A percentile compares a stretch with the other conserved stretches of the same genome.
phyloP scores from a whole-genome alignment of 2,113 vertebrate genomes.

The Bubo blakistoni region DNA sequence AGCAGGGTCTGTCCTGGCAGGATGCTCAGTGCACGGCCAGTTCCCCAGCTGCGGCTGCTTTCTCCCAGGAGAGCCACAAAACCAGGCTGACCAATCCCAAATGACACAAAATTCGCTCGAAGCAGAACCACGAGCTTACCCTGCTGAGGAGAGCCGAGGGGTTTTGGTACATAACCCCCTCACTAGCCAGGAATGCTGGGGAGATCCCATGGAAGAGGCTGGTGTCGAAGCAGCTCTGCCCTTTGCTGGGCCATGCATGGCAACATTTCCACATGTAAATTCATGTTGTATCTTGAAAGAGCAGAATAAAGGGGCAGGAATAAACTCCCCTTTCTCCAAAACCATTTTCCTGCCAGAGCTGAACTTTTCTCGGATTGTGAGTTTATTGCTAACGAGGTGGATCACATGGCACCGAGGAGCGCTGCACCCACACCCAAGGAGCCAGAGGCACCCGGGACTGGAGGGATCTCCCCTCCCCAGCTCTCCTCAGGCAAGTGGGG shows the following conservation, averaged over 20 bases:
- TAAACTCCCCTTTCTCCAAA: not conserved
- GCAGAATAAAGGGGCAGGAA: not conserved
- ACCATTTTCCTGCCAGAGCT: not conserved
- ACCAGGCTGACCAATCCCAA: not conserved
- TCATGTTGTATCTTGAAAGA: not conserved
- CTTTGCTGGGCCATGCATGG: not conserved
- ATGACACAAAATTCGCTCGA: rapidly evolving
- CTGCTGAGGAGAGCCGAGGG: not conserved
- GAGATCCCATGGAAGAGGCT: not conserved
- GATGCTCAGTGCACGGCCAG: rapidly evolving
- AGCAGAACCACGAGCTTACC: rapidly evolving
- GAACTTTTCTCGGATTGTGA: not conserved
- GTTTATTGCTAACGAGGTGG: not conserved
- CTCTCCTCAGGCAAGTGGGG: not conserved
- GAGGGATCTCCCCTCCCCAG: not conserved
- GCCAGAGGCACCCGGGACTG: rapidly evolving
- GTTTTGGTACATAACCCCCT: rapidly evolving
- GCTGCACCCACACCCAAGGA: rapidly evolving
- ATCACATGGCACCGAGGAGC: not conserved
- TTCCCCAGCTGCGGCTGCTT: rapidly evolving
- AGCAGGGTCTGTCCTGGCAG: not conserved
- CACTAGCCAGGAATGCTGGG: rapidly evolving
- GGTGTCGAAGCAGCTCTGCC: not conserved
- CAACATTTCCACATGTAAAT: not conserved
- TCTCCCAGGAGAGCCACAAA: not conserved